Conservation (phyloP, 1,140 invertebrate species). For the Cardiocondyla obscurior region DNA sequence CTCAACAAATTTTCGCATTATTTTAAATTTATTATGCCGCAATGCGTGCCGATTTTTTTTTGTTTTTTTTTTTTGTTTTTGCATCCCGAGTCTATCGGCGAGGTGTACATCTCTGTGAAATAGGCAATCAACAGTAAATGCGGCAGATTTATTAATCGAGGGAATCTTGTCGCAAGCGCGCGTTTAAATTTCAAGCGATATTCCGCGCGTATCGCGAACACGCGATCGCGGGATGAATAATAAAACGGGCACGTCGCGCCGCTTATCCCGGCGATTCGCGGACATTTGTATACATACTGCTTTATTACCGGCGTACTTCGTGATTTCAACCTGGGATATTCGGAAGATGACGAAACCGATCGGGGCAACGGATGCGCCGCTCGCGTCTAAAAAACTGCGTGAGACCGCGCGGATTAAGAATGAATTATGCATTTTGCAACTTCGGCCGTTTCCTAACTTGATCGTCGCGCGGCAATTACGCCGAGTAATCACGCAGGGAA, state of each 20-base stretch:
- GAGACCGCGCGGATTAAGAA: not conserved
- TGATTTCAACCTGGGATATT: slow-evolving; percentile 4
- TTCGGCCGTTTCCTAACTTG: not conserved
- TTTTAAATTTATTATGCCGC: not conserved
- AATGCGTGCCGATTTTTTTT: not conserved
- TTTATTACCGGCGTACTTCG: slow-evolving; percentile 39
- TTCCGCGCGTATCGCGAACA: slow-evolving; percentile 53
- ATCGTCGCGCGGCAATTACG: not conserved
- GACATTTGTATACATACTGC: slow-evolving; percentile 56
- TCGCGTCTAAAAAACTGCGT: not conserved
- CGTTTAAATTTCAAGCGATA: slow-evolving; percentile 60
- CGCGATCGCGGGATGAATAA: slow-evolving; percentile 56
- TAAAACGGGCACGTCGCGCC: slow-evolving; percentile 29
- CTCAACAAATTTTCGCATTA: not conserved
- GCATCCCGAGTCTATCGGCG: not conserved
- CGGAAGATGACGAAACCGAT: not conserved
- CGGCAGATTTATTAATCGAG: not conserved
- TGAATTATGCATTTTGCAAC: not conserved
- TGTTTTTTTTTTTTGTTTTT: too few relatives aligned
- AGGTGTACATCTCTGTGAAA: not conserved
- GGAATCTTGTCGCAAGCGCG: slow-evolving; percentile 6
- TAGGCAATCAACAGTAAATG: not conserved
- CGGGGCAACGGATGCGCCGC: not conserved
- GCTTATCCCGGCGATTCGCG: not conserved
- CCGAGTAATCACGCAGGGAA: not conserved